Evolutionary conservation across 2,113 vertebrate species (phyloP), one percentile per base, ranked within the genome.

Genomic region (Murina feae): DNA sequence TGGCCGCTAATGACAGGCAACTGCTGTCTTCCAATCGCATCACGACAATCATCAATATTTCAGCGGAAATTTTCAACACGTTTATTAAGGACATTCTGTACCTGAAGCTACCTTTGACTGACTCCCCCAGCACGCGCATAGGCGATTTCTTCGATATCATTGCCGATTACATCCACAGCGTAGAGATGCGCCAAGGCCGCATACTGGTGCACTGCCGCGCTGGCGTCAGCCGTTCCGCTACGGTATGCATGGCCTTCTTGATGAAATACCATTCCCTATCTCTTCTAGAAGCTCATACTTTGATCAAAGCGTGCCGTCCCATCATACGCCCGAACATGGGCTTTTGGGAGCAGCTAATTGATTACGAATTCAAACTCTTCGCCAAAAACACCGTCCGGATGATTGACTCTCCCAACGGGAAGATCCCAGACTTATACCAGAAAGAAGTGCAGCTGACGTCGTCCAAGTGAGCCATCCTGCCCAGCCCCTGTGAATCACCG

Each of bases 311-410:
- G 4, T 97, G 97, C 91, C 96, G 95, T 16, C 98, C 98, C 30
- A 96, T 90, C 88, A 93, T 98, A 32, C n/a, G 93, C 0, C 98
- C 98, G n/a, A 99, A 98, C 37, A 95, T 71, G 0, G 95, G 98
- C 65, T 99, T 98, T 97, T 99, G 99, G 99, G 98, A 98, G 44
- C 98, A 99, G 95, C 98, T 99, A 63, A 97, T 99, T 86, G 87
- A 66, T 35, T 99, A 98, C 2, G 98, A 99, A 96, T 91, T 97
- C 85, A 89, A 97, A 28, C 97, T 99, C 13, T 98, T 98, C 0
- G 97, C 98, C 1, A 95, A 55, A 51, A 98, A 98, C 97, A 99
- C 98, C 0, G 97, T 99, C 11, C 2, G 0, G 8, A 98, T 98
- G 97, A 94, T 98, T 60, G 47, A 66, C 5, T 92, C 98, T 0